phyloP scores from a whole-genome alignment of 2,797 vertebrate species.

The Aratinga solstitialis region DNA sequence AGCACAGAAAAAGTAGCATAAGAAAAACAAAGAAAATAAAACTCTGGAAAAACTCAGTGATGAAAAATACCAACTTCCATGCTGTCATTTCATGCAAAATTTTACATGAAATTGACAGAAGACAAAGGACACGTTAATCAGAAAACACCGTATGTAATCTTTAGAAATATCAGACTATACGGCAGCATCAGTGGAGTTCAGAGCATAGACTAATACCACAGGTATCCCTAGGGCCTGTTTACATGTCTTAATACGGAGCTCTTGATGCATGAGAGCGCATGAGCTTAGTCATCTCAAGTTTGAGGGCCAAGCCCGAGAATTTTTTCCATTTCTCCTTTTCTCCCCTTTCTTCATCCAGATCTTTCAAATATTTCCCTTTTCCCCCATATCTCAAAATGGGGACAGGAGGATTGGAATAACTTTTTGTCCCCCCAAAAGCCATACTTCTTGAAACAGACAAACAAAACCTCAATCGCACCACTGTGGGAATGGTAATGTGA shows the following conservation, averaged over 20 bases:
- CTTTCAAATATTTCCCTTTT: not conserved
- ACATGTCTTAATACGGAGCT: not conserved
- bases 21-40: not conserved
- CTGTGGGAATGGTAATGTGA: not conserved
- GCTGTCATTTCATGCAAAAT: not conserved
- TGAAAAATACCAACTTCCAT: not conserved
- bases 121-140: not conserved
- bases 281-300: not conserved
- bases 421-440: not conserved
- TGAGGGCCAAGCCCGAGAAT: no score
- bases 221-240: not conserved
- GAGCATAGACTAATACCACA: not conserved
- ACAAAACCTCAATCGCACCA: not conserved
- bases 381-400: not conserved
- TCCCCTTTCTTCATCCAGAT: not conserved
- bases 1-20: fast-evolving
- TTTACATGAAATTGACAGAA: not conserved
- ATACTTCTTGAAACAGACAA: not conserved
- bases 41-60: not conserved
- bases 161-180: not conserved
- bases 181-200: not conserved
- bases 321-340: not conserved
- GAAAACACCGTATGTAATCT: not conserved
- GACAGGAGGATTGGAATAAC: not conserved
- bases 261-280: not conserved